Evolutionary conservation across 2,888 invertebrate species (phyloP).

Genomic region (Physocephala rufipes): DNA sequence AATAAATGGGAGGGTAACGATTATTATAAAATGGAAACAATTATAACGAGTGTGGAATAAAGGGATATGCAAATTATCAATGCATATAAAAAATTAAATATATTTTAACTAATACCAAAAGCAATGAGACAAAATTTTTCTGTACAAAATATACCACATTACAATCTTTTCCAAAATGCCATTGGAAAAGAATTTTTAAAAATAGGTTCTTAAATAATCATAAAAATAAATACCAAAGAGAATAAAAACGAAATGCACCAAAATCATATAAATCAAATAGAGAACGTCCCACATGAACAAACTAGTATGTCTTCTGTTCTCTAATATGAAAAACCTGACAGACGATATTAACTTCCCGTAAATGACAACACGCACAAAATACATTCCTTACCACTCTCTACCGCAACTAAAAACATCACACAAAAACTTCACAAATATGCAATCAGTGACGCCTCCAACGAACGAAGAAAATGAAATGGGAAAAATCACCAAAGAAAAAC

Average conservation of each 20-base stretch:
- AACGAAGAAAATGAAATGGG: slow-evolving; percentile 4
- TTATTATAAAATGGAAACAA: too few species aligned
- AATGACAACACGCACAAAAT: slow-evolving; percentile 15
- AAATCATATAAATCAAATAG: neutral
- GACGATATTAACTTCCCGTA: neutral
- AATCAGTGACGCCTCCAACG: slow-evolving; percentile 7
- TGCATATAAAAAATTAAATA: too few species aligned
- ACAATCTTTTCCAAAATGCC: neutral
- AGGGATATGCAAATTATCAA: too few species aligned
- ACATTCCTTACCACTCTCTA: slow-evolving; percentile 1
- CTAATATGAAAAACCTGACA: neutral
- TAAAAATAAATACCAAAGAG: neutral
- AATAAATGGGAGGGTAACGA: too few species aligned
- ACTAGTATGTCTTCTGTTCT: neutral
- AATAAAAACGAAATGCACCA: neutral
- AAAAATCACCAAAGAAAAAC: neutral
- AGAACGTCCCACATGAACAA: neutral
- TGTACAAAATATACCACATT: neutral
- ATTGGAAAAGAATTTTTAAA: neutral
- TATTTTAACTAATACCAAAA: too few species aligned
- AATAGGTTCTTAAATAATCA: too few species aligned
- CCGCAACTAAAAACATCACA: slow-evolving; percentile 15
- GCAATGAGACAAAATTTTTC: neutral
- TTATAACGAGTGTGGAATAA: too few species aligned
- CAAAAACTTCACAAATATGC: neutral